A percentile compares a stretch with the other conserved stretches of the same genome.
phyloP scores from a whole-genome alignment of 1,140 invertebrate species.

The Trichogramma pretiosum region DNA sequence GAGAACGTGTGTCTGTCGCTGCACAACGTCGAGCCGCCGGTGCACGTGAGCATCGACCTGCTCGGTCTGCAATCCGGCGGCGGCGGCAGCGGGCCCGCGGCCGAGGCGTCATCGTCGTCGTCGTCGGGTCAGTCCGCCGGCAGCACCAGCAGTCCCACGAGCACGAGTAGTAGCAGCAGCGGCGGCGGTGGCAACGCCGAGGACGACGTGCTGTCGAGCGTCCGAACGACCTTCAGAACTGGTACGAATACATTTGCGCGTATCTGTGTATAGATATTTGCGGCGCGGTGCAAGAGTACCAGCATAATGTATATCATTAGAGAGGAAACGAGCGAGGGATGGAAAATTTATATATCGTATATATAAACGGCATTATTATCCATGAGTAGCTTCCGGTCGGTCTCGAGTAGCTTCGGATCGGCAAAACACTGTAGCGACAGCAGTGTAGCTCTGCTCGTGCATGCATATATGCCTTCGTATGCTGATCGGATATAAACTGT shows the following conservation, averaged over 20 bases:
- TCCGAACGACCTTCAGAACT: constrained; percentile 28
- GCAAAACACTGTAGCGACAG: too few species aligned
- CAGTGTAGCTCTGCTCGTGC: too few species aligned
- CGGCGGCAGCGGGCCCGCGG: constrained; percentile 5
- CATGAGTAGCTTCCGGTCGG: too few species aligned
- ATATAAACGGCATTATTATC: too few species aligned
- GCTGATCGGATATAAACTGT: too few species aligned
- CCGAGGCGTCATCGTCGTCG: constrained; percentile 1
- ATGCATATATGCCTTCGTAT: too few species aligned
- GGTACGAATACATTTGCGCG: constrained; percentile 23
- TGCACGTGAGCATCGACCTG: constrained; percentile 36
- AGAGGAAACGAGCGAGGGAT: background rate
- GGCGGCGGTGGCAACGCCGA: constrained; percentile 13
- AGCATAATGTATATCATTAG: background rate
- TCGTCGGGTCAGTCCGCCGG: too few species aligned
- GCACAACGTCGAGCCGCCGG: constrained; percentile 42
- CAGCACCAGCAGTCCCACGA: too few species aligned
- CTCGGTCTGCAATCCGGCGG: constrained; percentile 21
- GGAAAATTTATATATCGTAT: too few species aligned
- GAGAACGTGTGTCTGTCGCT: constrained; percentile 41
- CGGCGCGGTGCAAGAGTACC: background rate
- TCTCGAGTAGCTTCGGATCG: too few species aligned
- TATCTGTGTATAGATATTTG: background rate
- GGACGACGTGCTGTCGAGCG: constrained; percentile 30
- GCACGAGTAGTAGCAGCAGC: too few species aligned